Base-by-base conservation (phyloP, 2,888 invertebrate genomes). In the Panopea generosa region DNA sequence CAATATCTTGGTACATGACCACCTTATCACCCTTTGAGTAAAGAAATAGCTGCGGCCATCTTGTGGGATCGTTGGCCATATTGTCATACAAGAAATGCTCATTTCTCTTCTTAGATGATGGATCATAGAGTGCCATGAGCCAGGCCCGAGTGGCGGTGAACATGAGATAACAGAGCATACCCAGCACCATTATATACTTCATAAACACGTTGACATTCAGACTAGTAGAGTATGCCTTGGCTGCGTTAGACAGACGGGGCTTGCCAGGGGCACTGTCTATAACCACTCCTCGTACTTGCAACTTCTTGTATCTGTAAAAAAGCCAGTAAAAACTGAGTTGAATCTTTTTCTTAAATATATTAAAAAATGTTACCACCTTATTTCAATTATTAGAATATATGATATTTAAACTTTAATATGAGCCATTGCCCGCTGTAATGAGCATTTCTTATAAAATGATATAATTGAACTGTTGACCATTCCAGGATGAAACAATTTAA, bases 231-330 rank as follows among this genome's bases (percentile, higher is more conserved):
- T 86, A 85, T 1, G 89, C 89, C 63, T 77, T 79, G 0, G 84
- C 86, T 14, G 87, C 90, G 27, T 72, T 77, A 11, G 75, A 40
- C 11, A 86, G 52, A 38, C 85, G 63, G 11, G 84, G 63, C 67
- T 86, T 84, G n/a, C 95, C 95, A 0, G 96, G 96, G 0, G 95
- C 95, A 53, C 96, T 96, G 89, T 96, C 96, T 81, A 96, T 95
- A 74, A 96, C 83, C 7, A 79, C 81, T n/a, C 89, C 89, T 47
- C 70, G 73, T 3, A 89, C 82, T 49, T 79, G 71, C 9, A 87
- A 66, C 18, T 74, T 73, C 22, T 61, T 45, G 62, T 84, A 83
- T 47, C 80, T 80, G 65, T 45, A 68, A 71, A 14, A n/a, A 57
- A 20, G n/a, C 2, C 9, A 40, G 16, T 40, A 49, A 14, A 18